Base-by-base conservation (phyloP, 2,888 invertebrate genomes). In the Pheosia gnoma region DNA sequence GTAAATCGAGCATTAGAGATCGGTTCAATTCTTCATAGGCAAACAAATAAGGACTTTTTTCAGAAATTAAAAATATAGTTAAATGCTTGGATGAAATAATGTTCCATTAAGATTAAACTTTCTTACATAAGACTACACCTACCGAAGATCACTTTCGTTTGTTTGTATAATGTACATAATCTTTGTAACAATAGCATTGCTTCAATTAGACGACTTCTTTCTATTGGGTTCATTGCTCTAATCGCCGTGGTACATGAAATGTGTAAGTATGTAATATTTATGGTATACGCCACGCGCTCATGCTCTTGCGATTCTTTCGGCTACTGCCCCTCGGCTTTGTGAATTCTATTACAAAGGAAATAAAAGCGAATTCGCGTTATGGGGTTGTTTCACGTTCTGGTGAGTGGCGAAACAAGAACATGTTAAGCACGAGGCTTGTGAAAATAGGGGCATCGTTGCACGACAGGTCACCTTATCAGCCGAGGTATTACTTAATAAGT, bases 101-200 rank as follows among this genome's bases (percentile, higher is more conserved):
- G 57, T 61, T 59, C 59, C 66, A 60, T 57, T 43, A 5, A 45
- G 45, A 45, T 5, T 43, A 45, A 57, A 45, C 45, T 10, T 41
- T 57, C 43, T 80, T 82, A 75, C 72, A 66, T 82, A 77, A 73
- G 68, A 53, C 45, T 58, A 10, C 53, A 58, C 39, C 60, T 58
- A 71, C 67, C 62, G 63, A 61, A 72, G 61, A 75, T 75, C 67
- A 74, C 74, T 80, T 81, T 81, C 78, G 70, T 75, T 77, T 75
- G 61, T 71, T 74, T 52, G 69, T 67, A 64, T 67, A 57, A 62
- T 62, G 59, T 53, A 60, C 56, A 56, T 63, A 64, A 70, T 68
- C 61, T 64, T 64, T 63, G 57, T 73, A 71, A 75, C 71, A 76
- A 79, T 77, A 55, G 64, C 64, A 64, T 70, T 66, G 68, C 72